Evolutionary conservation across 1,140 invertebrate genomes (phyloP), one percentile per base, ranked within the genome.

Genomic region (Thrips palmi): DNA sequence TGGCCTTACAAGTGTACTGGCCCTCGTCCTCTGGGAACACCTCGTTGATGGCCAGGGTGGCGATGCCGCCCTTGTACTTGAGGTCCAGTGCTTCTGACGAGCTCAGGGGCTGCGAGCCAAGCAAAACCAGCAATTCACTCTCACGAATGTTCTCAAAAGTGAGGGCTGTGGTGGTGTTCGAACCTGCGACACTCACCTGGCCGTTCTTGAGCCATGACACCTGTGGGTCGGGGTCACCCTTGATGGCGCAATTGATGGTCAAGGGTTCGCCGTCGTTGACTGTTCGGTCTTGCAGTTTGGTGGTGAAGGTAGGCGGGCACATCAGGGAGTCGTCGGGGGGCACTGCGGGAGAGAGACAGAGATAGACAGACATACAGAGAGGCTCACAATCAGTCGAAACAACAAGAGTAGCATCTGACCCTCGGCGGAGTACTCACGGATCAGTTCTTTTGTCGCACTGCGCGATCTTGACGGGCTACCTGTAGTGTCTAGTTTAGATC

Each of bases 1-100:
- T 82, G 21, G 92, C 93, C 52, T 76, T 78, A 52, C 88, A 89
- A 4, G 70, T 65, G 52, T 88, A 93, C 39, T 74, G 68, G 20
- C 86, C 88, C 54, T 87, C 87, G 58, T 94, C 88, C 62, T 92
- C 87, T 1, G 86, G 87, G 65, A 87, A 92, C 37, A 91, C 73
- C 64, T 93, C 87, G 43, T 77, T 79, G 45, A 93, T 92, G 14
- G 73, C 74, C 14, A 93, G 59, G 23, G 75, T 79, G 1, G 86
- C 86, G 28, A 83, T 65, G 19, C 85, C 78, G 50, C 79, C 82
- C 54, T 83, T 84, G 53, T 92, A 92, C 60, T 88, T 91, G 14
- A 93, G 63, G 55, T 89, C 83, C 43, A 92, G 68, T 20, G 89
- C 76, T 59, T 89, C 77, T 0, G 76, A 81, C 2, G 81, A 85